phyloP scores from a whole-genome alignment of 2,113 vertebrate genomes.

The Phasianus colchicus region DNA sequence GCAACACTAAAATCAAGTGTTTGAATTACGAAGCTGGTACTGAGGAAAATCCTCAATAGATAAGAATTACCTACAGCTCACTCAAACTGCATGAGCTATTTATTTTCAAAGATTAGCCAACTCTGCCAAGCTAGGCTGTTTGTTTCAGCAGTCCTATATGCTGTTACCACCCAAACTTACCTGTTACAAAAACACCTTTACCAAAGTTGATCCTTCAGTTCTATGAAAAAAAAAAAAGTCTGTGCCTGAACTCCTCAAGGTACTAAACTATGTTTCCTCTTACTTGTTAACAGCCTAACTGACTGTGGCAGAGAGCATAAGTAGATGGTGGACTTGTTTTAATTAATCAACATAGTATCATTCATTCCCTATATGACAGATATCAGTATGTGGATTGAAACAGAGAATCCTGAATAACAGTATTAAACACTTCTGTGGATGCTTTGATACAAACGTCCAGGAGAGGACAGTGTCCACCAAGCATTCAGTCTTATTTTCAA shows the following conservation, averaged over 20 bases:
- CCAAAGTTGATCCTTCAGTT: background rate
- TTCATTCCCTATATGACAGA: background rate
- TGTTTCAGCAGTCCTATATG: background rate
- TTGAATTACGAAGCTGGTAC: background rate
- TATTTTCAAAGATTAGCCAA: background rate
- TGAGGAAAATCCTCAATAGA: background rate
- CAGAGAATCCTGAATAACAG: background rate
- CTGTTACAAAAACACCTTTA: background rate
- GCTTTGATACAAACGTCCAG: slow-evolving; percentile 17
- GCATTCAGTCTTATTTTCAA: background rate
- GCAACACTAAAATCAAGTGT: background rate
- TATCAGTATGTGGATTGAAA: background rate
- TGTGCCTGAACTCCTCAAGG: background rate
- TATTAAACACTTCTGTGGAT: background rate
- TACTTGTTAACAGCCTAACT: background rate
- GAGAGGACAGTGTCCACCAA: slow-evolving; percentile 48
- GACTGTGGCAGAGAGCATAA: background rate
- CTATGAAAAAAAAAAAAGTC: background rate
- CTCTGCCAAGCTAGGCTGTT: background rate
- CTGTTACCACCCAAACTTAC: background rate
- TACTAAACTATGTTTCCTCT: background rate
- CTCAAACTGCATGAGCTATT: background rate
- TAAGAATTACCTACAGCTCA: background rate
- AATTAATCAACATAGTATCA: background rate
- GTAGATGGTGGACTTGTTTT: background rate